Conservation (phyloP, 2,113 vertebrate species). For the Pachyramphus minor region DNA sequence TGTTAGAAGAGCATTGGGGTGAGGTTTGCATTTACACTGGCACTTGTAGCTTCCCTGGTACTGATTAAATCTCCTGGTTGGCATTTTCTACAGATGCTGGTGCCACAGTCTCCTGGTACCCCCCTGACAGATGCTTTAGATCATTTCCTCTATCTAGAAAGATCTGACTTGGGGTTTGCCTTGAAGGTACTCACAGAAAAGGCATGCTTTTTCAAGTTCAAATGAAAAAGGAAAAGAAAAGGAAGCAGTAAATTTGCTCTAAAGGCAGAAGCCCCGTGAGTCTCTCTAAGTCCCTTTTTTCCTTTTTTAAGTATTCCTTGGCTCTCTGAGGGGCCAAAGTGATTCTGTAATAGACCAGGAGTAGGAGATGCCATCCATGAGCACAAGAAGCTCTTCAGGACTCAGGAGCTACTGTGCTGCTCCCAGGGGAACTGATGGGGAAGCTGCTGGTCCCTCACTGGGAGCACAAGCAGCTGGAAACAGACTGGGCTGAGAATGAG, state of each 20-base stretch:
- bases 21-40: neutral
- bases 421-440: neutral
- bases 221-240: neutral
- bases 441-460: neutral
- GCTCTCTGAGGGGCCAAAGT: neutral
- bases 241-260: neutral
- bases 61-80: neutral
- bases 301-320: neutral
- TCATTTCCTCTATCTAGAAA: neutral
- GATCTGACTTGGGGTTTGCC: neutral
- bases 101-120: neutral
- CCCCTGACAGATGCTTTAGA: neutral
- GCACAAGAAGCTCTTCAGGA: neutral
- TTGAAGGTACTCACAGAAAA: neutral
- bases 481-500: neutral
- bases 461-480: neutral
- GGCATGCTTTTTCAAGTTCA: neutral
- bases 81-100: neutral
- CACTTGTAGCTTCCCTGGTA: neutral
- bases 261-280: neutral
- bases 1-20: neutral
- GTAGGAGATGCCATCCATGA: neutral
- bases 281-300: neutral
- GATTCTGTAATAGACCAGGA: neutral
- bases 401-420: neutral